Evolutionary conservation across 2,888 invertebrate species (phyloP), one percentile per base, ranked within the genome.

Genomic region (Hecatera dysodea): DNA sequence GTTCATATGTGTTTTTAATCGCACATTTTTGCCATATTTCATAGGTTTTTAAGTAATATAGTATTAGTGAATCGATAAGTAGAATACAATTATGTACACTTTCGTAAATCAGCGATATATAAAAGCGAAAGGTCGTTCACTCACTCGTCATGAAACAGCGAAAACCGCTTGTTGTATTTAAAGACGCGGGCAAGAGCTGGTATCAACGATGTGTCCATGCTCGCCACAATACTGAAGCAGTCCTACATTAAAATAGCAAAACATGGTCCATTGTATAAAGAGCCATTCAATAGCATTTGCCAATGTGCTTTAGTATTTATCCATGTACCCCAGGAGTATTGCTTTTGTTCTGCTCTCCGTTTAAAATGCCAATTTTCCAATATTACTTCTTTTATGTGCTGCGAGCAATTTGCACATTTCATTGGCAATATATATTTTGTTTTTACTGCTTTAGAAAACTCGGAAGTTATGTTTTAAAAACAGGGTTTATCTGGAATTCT

Each of bases 331-430:
- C 22, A 62, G 48, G 53, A 65, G 53, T 39, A 71, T 57, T 62
- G 61, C 67, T 57, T 71, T 81, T 67, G 81, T 72, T 53, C 61
- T 53, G 19, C 11, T 56, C 36, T 33, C 59, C 52, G 24, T 44
- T 62, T 65, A 56, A 81, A 72, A 65, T 36, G 44, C n/a, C 78
- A 67, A 67, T 70, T 64, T 62, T 42, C 70, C 66, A 80, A 75
- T 70, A 69, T 67, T 56, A 64, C 60, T 75, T 80, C 63, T 67
- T 63, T 77, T 80, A 75, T 70, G 57, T 48, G 67, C 52, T 46
- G 75, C n/a, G 56, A 52, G 48, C 67, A 56, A 44, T 59, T 39
- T 6, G 17, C 29, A 42, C 42, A 56, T 57, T 80, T 67, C 56
- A 75, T 33, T 75, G 60, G 46, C 50, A 60, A 50, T 48, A 52